Evolutionary conservation across 2,113 vertebrate species (phyloP).

Genomic region (Nycticebus coucang): DNA sequence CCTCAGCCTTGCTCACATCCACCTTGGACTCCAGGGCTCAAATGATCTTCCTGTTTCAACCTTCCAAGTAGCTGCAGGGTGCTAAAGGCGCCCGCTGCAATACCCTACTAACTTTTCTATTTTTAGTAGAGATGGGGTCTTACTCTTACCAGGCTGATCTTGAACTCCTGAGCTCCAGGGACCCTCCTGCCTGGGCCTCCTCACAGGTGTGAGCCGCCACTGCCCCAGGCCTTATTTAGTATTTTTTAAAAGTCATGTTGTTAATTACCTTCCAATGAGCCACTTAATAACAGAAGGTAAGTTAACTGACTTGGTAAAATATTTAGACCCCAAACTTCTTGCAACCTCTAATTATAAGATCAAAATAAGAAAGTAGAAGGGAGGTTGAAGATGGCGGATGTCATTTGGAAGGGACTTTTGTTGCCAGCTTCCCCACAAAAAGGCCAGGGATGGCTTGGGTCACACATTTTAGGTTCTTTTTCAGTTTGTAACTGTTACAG

Average conservation of each 20-base stretch:
- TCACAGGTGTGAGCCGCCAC: too few relatives aligned
- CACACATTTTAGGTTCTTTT: not conserved
- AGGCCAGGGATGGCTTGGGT: not conserved
- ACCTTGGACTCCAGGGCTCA: too few relatives aligned
- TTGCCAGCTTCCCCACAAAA: not conserved
- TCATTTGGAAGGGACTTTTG: not conserved
- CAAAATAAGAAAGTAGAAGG: not conserved
- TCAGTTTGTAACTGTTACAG: not conserved
- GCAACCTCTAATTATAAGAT: not conserved
- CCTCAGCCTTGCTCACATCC: too few relatives aligned
- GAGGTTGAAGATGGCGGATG: rapidly evolving
- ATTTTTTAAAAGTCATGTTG: not conserved
- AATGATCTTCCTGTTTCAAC: too few relatives aligned
- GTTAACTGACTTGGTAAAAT: not conserved
- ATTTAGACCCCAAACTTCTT: not conserved
- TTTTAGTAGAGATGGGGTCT: too few relatives aligned
- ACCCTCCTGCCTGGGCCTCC: too few relatives aligned
- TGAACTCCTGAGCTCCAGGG: too few relatives aligned
- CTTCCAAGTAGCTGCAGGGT: too few relatives aligned
- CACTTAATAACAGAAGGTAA: not conserved
- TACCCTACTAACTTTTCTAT: too few relatives aligned
- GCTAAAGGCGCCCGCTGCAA: too few relatives aligned
- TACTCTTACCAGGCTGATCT: too few relatives aligned
- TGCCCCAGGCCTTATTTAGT: not conserved
- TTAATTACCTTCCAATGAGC: not conserved